phyloP scores from a whole-genome alignment of 2,888 invertebrate genomes.

The Drosophila paucipuncta region DNA sequence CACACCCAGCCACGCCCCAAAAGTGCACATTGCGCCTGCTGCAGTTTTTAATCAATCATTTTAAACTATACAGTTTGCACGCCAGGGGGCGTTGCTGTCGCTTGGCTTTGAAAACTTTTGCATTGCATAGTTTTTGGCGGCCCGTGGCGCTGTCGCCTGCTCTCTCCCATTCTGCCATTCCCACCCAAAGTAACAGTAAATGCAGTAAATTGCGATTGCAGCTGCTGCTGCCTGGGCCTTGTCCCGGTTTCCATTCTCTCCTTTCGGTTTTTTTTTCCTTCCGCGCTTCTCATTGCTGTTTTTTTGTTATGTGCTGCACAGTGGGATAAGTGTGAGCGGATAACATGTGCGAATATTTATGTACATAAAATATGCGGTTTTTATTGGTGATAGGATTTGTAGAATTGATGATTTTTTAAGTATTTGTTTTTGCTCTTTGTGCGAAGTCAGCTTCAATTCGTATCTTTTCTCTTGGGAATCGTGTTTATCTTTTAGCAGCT shows the following conservation, averaged over 20 bases:
- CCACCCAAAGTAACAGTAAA: constrained; percentile 15
- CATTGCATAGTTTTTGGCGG: constrained; percentile 67
- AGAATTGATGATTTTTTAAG: not conserved
- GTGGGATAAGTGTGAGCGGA: constrained; percentile 25
- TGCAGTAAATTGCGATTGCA: constrained; percentile 24
- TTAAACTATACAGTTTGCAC: constrained; percentile 60
- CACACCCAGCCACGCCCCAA: constrained; percentile 52
- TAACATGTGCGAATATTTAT: not conserved
- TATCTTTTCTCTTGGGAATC: not conserved
- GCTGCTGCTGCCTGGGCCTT: constrained; percentile 50
- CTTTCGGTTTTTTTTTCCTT: not conserved
- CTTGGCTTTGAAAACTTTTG: constrained; percentile 73
- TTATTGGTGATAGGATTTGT: not conserved
- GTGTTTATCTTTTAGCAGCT: not conserved
- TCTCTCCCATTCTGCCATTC: not conserved
- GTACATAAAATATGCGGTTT: not conserved
- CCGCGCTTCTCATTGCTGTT: not conserved
- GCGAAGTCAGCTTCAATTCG: not conserved
- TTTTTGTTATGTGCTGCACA: constrained; percentile 53
- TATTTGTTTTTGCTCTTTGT: not conserved
- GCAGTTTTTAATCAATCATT: constrained; percentile 75
- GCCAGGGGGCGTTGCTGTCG: constrained; percentile 62
- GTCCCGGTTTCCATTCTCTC: constrained; percentile 47
- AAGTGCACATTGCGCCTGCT: constrained; percentile 31
- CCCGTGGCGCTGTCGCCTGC: constrained; percentile 34